Evolutionary conservation across 2,797 vertebrate genomes (phyloP), one percentile per base, ranked within the genome.

Genomic region (Muscicapa comitata): DNA sequence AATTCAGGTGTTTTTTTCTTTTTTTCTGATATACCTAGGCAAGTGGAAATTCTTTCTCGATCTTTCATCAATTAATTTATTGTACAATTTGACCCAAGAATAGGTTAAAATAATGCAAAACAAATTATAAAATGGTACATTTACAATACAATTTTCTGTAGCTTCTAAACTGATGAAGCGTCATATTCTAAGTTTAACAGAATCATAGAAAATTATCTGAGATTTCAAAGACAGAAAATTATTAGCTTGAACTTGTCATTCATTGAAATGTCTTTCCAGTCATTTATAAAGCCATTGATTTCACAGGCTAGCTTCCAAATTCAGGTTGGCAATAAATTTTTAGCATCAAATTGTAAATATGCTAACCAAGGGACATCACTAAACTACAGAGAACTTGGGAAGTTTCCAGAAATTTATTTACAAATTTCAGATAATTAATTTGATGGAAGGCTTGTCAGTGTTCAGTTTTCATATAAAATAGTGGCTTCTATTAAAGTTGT

Each of bases 201-300:
- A 75, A 71, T 53, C 31, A 26, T 16, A 40, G 31, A 83, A 87
- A 96, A 91, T 71, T 70, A 79, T 82, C 35, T 67, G 10, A 5
- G 8, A 74, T 83, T 83, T 94, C 57, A 96, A 82, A 87, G 45
- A 40, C n/a, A 85, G 33, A 61, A 92, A 87, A 75, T 89, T 70
- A 93, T 80, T 67, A 55, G 3, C 42, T 85, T 26, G 24, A 68
- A 66, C 19, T 82, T 93, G 45, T 31, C 81, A 89, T 82, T 89
- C 48, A 57, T n/a, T 89, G 20, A 68, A 88, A 87, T 47, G 20
- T 14, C 17, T 94, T 89, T 76, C 42, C 13, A 92, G 17, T 62
- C 18, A 18, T 78, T 91, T 89, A 23, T 38, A 87, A 92, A 82
- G 51, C 11, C 24, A 1, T 13, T 89, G 72, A 92, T 95, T 96